phyloP scores from a whole-genome alignment of 2,113 vertebrate species.

The Elgaria multicarinata region DNA sequence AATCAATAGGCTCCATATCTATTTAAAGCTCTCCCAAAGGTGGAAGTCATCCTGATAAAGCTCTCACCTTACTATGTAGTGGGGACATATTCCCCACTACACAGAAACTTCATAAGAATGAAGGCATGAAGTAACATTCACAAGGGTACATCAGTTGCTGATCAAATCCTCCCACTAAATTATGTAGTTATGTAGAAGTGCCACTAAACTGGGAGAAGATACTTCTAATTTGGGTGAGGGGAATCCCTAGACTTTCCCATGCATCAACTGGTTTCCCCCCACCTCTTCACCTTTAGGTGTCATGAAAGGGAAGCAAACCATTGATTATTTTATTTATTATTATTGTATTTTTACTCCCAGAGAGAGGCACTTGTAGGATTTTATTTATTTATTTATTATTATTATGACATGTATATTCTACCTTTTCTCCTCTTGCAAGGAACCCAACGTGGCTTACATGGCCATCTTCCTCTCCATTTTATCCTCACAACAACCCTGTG shows the following conservation, averaged over 20 bases:
- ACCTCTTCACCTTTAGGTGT: background rate
- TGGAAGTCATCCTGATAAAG: conserved; percentile 1
- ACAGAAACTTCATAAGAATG: background rate
- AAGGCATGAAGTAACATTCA: background rate
- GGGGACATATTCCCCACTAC: background rate
- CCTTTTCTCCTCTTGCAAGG: too few species aligned
- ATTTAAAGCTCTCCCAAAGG: background rate
- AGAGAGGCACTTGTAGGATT: background rate
- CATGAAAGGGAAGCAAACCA: background rate
- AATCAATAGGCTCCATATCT: background rate
- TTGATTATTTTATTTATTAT: background rate
- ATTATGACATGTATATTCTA: too few species aligned
- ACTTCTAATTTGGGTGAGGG: background rate
- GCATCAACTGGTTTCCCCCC: background rate
- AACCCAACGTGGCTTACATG: too few species aligned
- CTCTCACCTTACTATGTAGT: background rate
- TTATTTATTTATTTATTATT: background rate
- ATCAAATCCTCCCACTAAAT: background rate
- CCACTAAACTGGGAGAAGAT: background rate
- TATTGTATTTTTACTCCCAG: background rate
- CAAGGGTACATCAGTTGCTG: background rate
- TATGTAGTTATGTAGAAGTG: background rate
- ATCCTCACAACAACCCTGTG: too few species aligned
- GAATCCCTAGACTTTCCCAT: background rate
- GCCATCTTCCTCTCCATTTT: too few species aligned